Evolutionary conservation across 1,140 invertebrate species (phyloP).

Genomic region (Neodiprion pinetum): DNA sequence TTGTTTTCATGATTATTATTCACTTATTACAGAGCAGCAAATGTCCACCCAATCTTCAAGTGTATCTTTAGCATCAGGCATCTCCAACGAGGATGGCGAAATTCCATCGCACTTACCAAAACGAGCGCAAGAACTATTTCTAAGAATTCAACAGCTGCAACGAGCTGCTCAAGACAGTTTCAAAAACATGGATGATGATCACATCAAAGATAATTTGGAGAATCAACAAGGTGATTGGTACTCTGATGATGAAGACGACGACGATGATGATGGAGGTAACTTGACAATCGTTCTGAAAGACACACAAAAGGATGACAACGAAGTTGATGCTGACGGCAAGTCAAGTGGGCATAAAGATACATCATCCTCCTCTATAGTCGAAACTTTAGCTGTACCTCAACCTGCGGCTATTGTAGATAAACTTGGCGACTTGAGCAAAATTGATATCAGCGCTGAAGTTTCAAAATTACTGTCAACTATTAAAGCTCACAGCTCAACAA

Average conservation of each 20-base stretch:
- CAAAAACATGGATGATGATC: conserved; percentile 60
- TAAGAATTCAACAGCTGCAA: conserved; percentile 74
- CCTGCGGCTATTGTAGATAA: conserved; percentile 66
- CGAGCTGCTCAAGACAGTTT: conserved; percentile 61
- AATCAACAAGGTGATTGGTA: conserved; percentile 76
- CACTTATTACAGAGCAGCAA: background rate
- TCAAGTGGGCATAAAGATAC: conserved; percentile 31
- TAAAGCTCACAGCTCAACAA: conserved; percentile 62
- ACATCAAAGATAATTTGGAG: conserved; percentile 63
- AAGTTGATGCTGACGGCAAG: conserved; percentile 28
- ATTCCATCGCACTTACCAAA: conserved; percentile 68
- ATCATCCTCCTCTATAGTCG: conserved; percentile 1
- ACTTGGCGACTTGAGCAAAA: conserved; percentile 74
- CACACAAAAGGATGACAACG: conserved; percentile 47
- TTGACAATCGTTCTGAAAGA: conserved; percentile 58
- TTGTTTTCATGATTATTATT: background rate
- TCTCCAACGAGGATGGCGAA: conserved; percentile 31
- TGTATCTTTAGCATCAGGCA: background rate
- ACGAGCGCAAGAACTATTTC: conserved; percentile 72
- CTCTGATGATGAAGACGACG: conserved; percentile 75
- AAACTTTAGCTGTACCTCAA: conserved; percentile 46
- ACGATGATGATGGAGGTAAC: conserved; percentile 54
- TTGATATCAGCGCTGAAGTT: conserved; percentile 76
- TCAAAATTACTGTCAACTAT: conserved; percentile 72
- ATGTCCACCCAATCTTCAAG: background rate